Base-by-base conservation (phyloP, 1,140 invertebrate genomes). In the Drosophila punjabiensis region DNA sequence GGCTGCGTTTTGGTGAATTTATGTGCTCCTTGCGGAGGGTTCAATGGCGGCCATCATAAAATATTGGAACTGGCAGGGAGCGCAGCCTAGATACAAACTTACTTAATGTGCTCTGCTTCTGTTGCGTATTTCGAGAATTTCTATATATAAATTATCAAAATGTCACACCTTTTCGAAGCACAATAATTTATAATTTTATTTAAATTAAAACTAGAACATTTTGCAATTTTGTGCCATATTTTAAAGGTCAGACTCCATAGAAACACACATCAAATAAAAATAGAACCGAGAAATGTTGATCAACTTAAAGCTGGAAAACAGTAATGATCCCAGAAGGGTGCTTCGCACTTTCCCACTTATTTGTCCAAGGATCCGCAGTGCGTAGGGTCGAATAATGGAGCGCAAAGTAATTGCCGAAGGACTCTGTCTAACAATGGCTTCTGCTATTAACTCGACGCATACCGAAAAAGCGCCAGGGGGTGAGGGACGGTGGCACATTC, bases 31-130 rank as follows among this genome's bases (percentile, higher is more conserved):
- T 58, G 71, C 61, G 47, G 76, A 75, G 66, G 79, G 87, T 90
- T 90, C 86, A 90, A 82, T 82, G 76, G 56, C 37, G 81, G 60
- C 65, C 52, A 81, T 91, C 82, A 91, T 90, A 90, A 90, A 90
- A 87, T 90, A 90, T 91, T 75, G 76, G 71, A 78, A 73, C 81
- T 73, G 86, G 75, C 87, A 90, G 55, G 62, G 43, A 79, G 52
- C 68, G 63, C 70, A 20, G 66, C 39, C 50, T 68, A 71, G 68
- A 71, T 69, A 69, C 65, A 70, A 58, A 33, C 50, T 48, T 71
- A 33, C 68, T 32, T 37, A 47, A 47, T 68, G 37, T 18, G 41
- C 13, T 37, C 10, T n/a, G 39, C n/a, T 39, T n/a, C 47, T 32
- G 64, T 7, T 56, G 37, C 47, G 39, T 30, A 20, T 43, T 20